A percentile compares a stretch with the other conserved stretches of the same genome.
These are phyloP conservation scores for Amblyopsis rosae DNA, from an alignment of 2,113 vertebrate genomes.

Conservation along the genomic window DNA sequence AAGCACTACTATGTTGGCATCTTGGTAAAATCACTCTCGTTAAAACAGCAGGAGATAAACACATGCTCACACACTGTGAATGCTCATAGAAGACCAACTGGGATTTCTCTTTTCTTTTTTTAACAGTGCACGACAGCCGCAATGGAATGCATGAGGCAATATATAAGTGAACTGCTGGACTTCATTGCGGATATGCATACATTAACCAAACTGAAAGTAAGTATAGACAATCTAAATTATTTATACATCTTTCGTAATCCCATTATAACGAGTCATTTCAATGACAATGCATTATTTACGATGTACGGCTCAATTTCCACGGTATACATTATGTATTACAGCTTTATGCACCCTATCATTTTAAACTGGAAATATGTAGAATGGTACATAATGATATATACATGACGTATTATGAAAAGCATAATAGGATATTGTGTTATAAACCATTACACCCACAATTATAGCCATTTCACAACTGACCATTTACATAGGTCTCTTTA, in stretches of 20 bases:
- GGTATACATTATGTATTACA: too few relatives aligned
- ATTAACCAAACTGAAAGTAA: constrained; percentile 94
- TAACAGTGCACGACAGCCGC: constrained; percentile 93
- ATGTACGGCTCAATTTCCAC: too few relatives aligned
- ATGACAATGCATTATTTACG: too few relatives aligned
- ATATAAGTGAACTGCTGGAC: constrained; percentile 91
- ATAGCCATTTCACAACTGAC: too few relatives aligned
- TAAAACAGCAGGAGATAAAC: constrained; percentile 56
- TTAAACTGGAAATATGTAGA: too few relatives aligned
- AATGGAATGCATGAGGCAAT: constrained; percentile 96
- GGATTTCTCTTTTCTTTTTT: constrained; percentile 27
- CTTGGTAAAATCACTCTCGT: constrained; percentile 50
- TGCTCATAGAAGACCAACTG: constrained; percentile 46
- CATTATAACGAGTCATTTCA: too few relatives aligned
- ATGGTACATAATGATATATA: too few relatives aligned
- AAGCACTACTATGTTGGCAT: constrained; percentile 24
- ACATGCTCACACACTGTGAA: constrained; percentile 34
- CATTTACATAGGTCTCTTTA: not conserved
- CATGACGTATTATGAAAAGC: too few relatives aligned
- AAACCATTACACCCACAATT: too few relatives aligned
- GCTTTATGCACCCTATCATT: too few relatives aligned
- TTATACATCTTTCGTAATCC: too few relatives aligned
- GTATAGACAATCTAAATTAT: constrained; percentile 20
- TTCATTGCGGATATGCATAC: constrained; percentile 99
- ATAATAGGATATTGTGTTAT: too few relatives aligned